Conservation (phyloP, 2,888 invertebrate species). For the Tenthredo notha region DNA sequence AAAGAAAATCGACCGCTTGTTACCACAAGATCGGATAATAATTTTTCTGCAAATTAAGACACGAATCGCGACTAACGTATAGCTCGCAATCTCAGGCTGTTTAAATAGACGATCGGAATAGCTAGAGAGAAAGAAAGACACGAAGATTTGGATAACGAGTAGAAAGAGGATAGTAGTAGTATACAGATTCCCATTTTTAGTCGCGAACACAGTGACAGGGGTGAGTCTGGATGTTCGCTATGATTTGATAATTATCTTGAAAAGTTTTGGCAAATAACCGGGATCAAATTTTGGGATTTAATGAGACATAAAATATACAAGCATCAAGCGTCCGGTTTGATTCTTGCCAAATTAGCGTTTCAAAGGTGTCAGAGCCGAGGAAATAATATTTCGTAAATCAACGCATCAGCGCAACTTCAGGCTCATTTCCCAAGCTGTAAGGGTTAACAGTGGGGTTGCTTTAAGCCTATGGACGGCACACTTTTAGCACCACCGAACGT, state of each 20-base stretch:
- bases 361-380: background rate
- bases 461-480: slow-evolving; percentile 32
- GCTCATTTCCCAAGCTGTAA: slow-evolving; percentile 40
- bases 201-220: background rate
- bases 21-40: background rate
- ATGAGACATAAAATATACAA: background rate
- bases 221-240: background rate
- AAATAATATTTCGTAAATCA: slow-evolving; percentile 46
- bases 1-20: background rate
- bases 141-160: background rate
- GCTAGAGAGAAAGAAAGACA: background rate
- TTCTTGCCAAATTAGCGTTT: background rate
- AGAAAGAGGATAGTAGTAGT: background rate
- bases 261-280: background rate
- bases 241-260: background rate
- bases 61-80: slow-evolving; percentile 1
- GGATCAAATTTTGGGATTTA: background rate
- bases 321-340: background rate
- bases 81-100: background rate
- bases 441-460: background rate
- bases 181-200: background rate
- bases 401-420: background rate
- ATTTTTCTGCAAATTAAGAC: background rate
- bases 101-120: background rate
- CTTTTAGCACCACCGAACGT: slow-evolving; percentile 35